phyloP scores from a whole-genome alignment of 2,113 vertebrate genomes.

The Verasper variegatus region DNA sequence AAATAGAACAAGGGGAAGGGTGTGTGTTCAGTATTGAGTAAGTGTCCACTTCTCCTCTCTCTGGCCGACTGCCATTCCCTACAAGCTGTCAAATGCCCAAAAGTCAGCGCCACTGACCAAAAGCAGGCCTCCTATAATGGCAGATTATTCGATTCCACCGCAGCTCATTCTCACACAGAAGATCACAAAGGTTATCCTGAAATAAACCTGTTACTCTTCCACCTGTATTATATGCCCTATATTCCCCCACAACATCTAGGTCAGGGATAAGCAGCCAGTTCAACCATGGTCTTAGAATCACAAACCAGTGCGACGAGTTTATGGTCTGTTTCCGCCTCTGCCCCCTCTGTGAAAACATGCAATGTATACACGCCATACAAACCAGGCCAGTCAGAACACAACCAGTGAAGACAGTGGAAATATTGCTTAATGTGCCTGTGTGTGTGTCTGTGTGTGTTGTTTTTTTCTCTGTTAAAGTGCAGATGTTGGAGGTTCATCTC shows the following conservation, averaged over 20 bases:
- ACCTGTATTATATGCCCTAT: slow-evolving; percentile 38
- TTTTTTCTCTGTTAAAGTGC: slow-evolving; percentile 38
- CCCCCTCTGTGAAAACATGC: slow-evolving; percentile 46
- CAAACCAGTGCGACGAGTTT: slow-evolving; percentile 49
- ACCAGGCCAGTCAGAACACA: slow-evolving; percentile 48
- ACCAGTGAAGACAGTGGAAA: slow-evolving; percentile 53
- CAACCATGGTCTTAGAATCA: slow-evolving; percentile 50
- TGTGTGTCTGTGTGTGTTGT: slow-evolving; percentile 15
- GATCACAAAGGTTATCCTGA: slow-evolving; percentile 30
- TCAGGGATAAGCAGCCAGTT: slow-evolving; percentile 58
- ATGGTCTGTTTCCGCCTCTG: slow-evolving; percentile 51
- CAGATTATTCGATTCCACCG: slow-evolving; percentile 6
- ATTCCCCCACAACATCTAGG: slow-evolving; percentile 44
- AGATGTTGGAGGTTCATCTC: slow-evolving; percentile 50
- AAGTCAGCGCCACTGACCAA: neutral
- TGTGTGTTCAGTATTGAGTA: slow-evolving; percentile 60
- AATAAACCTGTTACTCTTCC: slow-evolving; percentile 31
- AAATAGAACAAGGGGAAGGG: slow-evolving; percentile 67
- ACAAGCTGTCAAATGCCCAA: neutral
- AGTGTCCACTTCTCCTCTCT: slow-evolving; percentile 56
- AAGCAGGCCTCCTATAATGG: neutral
- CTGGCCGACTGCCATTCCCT: slow-evolving; percentile 10
- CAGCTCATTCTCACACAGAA: slow-evolving; percentile 34
- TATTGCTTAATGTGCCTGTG: slow-evolving; percentile 58
- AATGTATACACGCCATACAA: slow-evolving; percentile 38